Evolutionary conservation across 2,888 invertebrate species (phyloP).

Genomic region (Diaprepes abbreviatus): DNA sequence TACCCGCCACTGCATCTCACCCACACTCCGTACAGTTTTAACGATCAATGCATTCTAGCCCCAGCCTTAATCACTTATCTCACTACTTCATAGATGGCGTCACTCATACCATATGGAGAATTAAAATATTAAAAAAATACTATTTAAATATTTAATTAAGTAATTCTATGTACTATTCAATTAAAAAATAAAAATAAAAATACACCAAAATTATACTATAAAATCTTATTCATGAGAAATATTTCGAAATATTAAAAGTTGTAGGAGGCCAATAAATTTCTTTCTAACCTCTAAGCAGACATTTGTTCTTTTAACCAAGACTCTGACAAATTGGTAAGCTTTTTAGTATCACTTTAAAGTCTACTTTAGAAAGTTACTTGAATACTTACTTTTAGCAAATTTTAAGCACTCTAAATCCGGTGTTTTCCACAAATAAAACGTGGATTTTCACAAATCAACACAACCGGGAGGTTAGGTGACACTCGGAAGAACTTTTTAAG

Average conservation of each 20-base stretch:
- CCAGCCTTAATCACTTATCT: background rate
- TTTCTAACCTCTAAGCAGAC: slow-evolving; percentile 5
- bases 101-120: background rate
- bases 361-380: too few relatives aligned
- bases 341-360: background rate
- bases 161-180: too few relatives aligned
- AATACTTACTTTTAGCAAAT: slow-evolving; percentile 9
- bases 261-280: background rate
- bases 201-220: too few relatives aligned
- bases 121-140: background rate
- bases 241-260: background rate
- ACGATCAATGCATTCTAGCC: background rate
- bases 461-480: slow-evolving; percentile 25
- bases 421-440: slow-evolving; percentile 8
- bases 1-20: slow-evolving; percentile 11
- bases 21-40: background rate
- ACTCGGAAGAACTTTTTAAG: background rate
- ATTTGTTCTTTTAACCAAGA: background rate
- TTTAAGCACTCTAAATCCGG: background rate
- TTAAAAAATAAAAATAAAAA: too few relatives aligned
- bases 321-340: background rate
- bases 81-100: slow-evolving; percentile 11
- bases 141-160: background rate
- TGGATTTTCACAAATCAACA: slow-evolving; percentile 19
- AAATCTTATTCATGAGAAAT: background rate